Evolutionary conservation across 2,797 vertebrate genomes (phyloP).

Genomic region (Falco naumanni): DNA sequence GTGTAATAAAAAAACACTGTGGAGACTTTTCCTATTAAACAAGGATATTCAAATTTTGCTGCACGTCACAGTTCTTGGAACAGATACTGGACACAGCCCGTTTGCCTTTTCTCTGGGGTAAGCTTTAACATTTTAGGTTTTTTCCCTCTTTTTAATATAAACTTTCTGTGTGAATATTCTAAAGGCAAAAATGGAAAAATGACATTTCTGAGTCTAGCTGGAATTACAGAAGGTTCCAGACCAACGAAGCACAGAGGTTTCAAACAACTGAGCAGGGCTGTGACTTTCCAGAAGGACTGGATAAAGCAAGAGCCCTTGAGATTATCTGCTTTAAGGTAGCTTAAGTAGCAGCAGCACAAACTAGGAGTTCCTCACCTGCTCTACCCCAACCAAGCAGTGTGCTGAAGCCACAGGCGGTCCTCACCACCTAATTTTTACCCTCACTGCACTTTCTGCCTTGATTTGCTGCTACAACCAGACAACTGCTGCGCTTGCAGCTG

Average conservation of each 20-base stretch:
- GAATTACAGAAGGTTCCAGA: neutral
- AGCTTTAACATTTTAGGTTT: neutral
- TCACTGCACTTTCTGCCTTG: neutral
- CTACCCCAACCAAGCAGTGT: rapidly evolving
- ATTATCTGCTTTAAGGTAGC: neutral
- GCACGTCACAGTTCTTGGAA: neutral
- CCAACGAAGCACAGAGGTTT: neutral
- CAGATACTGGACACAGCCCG: neutral
- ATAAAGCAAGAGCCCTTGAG: neutral
- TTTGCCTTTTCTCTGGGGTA: neutral
- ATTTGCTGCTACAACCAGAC: neutral
- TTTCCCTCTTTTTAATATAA: neutral
- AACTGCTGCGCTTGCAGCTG: neutral
- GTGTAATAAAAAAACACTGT: neutral
- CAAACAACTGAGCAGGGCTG: neutral
- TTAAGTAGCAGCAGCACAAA: neutral
- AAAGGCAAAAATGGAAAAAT: neutral
- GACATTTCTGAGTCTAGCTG: neutral
- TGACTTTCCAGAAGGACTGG: neutral
- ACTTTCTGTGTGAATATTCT: no score
- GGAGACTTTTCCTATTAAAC: neutral
- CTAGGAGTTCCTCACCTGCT: neutral
- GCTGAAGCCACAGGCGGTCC: neutral
- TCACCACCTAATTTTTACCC: neutral
- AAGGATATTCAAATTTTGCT: neutral